These are phyloP conservation scores for Typhlichthys subterraneus DNA, from an alignment of 2,797 vertebrate genomes.

Conservation along the genomic window DNA sequence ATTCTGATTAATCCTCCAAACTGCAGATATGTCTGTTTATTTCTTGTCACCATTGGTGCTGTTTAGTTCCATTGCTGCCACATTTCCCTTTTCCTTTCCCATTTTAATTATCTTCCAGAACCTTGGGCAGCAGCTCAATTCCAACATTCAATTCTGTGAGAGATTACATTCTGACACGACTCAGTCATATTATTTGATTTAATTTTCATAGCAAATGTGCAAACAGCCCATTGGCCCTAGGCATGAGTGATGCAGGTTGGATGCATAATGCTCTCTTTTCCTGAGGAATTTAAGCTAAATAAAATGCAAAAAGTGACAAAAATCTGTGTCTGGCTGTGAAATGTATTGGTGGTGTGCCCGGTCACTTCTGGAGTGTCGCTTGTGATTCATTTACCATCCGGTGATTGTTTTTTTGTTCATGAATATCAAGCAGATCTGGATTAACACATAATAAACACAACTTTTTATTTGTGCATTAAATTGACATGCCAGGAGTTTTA, in stretches of 20 bases:
- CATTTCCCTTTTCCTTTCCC: conserved; percentile 38
- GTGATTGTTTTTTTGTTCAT: conserved; percentile 54
- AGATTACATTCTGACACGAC: conserved; percentile 74
- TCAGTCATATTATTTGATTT: conserved; percentile 75
- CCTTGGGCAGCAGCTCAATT: conserved; percentile 68
- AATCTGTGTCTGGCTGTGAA: conserved; percentile 32
- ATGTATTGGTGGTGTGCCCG: conserved; percentile 41
- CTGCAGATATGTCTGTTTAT: conserved; percentile 48
- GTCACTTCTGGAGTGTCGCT: conserved; percentile 60
- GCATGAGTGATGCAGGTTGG: conserved; percentile 66
- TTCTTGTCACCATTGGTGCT: conserved; percentile 40
- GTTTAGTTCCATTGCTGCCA: conserved; percentile 33
- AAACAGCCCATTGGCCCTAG: conserved; percentile 65
- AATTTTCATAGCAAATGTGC: conserved; percentile 68
- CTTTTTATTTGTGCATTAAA: conserved; percentile 22
- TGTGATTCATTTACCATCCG: conserved; percentile 57
- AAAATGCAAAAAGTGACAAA: conserved; percentile 36
- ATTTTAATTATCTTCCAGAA: conserved; percentile 70
- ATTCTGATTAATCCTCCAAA: conserved; percentile 38
- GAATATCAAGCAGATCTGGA: conserved; percentile 59
- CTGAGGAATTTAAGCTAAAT: conserved; percentile 57
- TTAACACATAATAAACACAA: conserved; percentile 50
- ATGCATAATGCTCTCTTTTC: conserved; percentile 52
- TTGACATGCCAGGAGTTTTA: conserved; percentile 37
- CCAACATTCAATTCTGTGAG: conserved; percentile 67